Percentiles rank a stretch among this genome's conserved stretches.
These are phyloP conservation scores for Eilema griseolum DNA, from an alignment of 2,888 invertebrate genomes.

Conservation along the genomic window DNA sequence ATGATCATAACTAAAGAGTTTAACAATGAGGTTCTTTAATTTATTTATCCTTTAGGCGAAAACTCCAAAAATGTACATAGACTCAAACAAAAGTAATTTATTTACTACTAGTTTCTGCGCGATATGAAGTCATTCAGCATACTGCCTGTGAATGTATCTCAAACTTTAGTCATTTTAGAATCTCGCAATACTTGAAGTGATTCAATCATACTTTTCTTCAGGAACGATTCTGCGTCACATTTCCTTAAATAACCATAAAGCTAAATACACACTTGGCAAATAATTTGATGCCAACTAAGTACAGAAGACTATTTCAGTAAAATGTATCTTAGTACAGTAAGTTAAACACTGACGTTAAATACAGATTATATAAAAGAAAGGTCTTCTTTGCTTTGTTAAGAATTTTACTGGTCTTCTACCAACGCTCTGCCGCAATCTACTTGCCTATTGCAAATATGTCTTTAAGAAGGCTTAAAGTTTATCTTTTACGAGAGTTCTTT, in stretches of 20 bases:
- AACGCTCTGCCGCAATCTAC: not conserved
- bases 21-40: not conserved
- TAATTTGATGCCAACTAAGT: not conserved
- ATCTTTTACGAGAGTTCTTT: slow-evolving; percentile 44
- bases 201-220: slow-evolving; percentile 49
- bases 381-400: not conserved
- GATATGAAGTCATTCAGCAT: slow-evolving; percentile 36
- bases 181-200: slow-evolving; percentile 41
- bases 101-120: slow-evolving; percentile 33
- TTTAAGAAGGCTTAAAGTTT: slow-evolving; percentile 32
- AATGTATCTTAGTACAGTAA: not conserved
- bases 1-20: not conserved
- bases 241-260: slow-evolving; percentile 12
- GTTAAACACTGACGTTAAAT: not conserved
- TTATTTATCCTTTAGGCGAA: not conserved
- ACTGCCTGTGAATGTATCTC: slow-evolving; percentile 40
- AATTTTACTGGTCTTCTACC: not conserved
- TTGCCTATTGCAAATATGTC: not conserved
- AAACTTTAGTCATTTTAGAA: slow-evolving; percentile 51
- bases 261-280: not conserved
- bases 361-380: not conserved
- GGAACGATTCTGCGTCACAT: slow-evolving; percentile 35
- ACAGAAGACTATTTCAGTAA: not conserved
- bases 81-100: slow-evolving; percentile 14
- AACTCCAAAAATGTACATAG: not conserved